Evolutionary conservation across 2,797 vertebrate genomes (phyloP), one percentile per base, ranked within the genome.

Genomic region (Xenopus petersii): DNA sequence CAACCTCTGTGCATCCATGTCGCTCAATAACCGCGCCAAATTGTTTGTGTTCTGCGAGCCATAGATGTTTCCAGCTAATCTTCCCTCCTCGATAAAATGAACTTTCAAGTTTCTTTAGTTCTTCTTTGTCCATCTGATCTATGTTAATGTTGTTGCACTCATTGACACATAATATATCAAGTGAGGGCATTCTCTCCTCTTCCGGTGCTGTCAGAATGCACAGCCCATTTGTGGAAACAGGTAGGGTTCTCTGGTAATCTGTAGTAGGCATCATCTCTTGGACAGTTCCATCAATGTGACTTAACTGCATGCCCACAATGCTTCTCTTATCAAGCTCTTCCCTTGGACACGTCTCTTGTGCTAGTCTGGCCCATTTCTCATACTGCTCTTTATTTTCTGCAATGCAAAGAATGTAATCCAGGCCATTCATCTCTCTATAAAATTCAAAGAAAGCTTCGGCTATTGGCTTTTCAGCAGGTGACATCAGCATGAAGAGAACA

Each of bases 271-370:
- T 85, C 79, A 92, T 81, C 0, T 36, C 63, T 13, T 89, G 91
- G 21, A 94, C 70, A 0, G 93, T 94, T 80, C 90, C 86, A 77
- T 94, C 87, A 1, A 94, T 4, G 0, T 93, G 93, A 10, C 91
- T 94, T 74, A 95, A 87, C 81, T 90, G 92, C 92, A 95, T 93
- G 0, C 93, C 93, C 70, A 93, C 91, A 49, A 95, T 3, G 1
- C 94, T 94, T 62, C 26, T 79, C 0, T 81, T 80, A 36, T 90
- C 74, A 0, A 95, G 77, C 0, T 82, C 87, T 55, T 90, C 73
- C 5, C 70, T 80, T 62, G 80, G 87, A 86, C 93, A 94, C 10
- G 86, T 93, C 0, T 10, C 71, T 80, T 93, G 86, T 46, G 92
- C 91, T 84, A 89, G 90, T 8, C 71, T 80, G 62, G 93, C 88